phyloP scores from a whole-genome alignment of 2,113 vertebrate genomes.

The Perca flavescens region DNA sequence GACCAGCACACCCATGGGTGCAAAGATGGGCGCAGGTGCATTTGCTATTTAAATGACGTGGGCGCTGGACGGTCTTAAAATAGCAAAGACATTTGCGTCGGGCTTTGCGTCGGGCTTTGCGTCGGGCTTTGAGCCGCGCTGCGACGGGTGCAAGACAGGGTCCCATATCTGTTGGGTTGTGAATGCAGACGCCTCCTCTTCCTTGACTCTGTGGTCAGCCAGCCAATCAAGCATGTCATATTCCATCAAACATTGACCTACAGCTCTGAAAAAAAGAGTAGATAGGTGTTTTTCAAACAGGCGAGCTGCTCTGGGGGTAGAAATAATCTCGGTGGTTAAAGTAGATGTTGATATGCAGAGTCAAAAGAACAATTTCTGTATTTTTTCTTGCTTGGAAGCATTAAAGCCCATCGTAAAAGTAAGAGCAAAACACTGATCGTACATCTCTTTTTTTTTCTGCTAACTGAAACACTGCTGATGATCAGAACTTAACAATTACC shows the following conservation, averaged over 20 bases:
- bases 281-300: conserved; percentile 4
- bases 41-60: no score
- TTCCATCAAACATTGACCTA: conserved; percentile 7
- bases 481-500: not conserved
- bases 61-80: no score
- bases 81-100: no score
- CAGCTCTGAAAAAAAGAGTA: conserved; percentile 11
- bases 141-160: no score
- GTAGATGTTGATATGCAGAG: not conserved
- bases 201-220: conserved; percentile 1
- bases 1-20: no score
- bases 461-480: not conserved
- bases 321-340: not conserved
- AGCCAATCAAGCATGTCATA: conserved; percentile 14
- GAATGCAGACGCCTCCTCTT: conserved; percentile 16
- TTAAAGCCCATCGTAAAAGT: not conserved
- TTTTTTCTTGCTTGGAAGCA: not conserved
- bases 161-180: not conserved
- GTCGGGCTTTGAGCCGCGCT: no score
- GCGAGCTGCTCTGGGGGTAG: not conserved
- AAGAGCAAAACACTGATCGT: not conserved
- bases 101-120: no score
- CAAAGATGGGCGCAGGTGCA: no score
- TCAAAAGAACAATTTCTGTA: not conserved
- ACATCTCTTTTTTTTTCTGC: not conserved